A percentile compares a stretch with the other conserved stretches of the same genome.
Evolutionary conservation across 2,113 vertebrate genomes (phyloP).

Genomic region (Sinocyclocheilus grahami): DNA sequence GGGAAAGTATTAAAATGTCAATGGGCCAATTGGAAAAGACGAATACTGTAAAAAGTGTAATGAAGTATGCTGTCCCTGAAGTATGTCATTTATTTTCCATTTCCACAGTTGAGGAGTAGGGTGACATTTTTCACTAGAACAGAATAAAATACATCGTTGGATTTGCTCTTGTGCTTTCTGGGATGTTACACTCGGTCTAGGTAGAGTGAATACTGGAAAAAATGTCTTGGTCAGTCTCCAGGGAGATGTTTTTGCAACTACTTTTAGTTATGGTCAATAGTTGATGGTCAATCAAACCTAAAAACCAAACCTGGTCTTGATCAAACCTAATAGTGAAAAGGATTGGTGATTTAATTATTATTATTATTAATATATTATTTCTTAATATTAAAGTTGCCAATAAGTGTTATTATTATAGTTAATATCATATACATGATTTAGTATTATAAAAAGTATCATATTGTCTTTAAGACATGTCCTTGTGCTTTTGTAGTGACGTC

Average conservation of each 20-base stretch:
- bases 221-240: neutral
- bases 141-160: neutral
- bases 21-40: neutral
- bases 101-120: neutral
- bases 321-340: neutral
- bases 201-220: neutral
- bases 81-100: slow-evolving; percentile 39
- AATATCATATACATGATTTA: neutral
- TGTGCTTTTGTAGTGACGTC: neutral
- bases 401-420: neutral
- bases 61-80: slow-evolving; percentile 31
- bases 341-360: neutral
- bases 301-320: no score
- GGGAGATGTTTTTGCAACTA: neutral
- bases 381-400: no score
- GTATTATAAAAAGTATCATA: neutral
- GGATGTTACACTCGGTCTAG: neutral
- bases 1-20: neutral
- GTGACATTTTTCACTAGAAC: slow-evolving; percentile 6
- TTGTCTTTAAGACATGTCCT: neutral
- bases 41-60: neutral
- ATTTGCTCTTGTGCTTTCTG: neutral
- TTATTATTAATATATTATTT: no score
- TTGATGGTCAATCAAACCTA: no score
- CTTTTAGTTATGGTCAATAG: neutral